Base-by-base conservation (phyloP, 2,113 vertebrate species). In the Cyanocitta stelleri region DNA sequence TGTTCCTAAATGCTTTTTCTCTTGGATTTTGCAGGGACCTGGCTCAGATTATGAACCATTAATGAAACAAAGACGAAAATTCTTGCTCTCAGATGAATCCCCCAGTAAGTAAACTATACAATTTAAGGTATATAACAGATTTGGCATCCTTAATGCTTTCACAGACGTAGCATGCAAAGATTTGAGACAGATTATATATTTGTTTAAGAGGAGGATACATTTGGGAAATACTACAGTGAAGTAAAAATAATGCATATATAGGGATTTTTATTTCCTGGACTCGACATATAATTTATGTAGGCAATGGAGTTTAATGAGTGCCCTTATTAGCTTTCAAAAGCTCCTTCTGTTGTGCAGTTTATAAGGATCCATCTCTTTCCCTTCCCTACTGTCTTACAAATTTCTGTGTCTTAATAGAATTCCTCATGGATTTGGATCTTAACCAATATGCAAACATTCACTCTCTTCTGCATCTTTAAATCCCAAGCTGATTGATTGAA, bases 31-130 rank as follows among this genome's bases (percentile, higher is more conserved):
- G 16, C 82, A 98, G 98, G 97, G 97, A 44, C 95, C 96, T 76
- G 81, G 96, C 66, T 96, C 95, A 37, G 96, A 97, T 93, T 97
- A 97, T 77, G 97, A 98, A 64, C 94, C 97, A 23, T 79, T 97
- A 81, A 55, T 91, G 58, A 98, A 93, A 75, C 75, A 80, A 76
- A 98, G 92, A 96, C 97, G 92, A 94, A 98, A 97, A 95, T 72
- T 97, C 32, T 16, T 97, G 19, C 91, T 87, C 90, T 96, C 97
- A 67, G 97, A 97, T 89, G 97, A 98, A 81, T 87, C 82, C 9
- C 15, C 41, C 46, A 97, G 98, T 98, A 96, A 97, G 98, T 97
- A 83, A 80, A 58, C 10, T 15, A 8, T 19, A 18, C 19, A 61
- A 4, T 90, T 69, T 67, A 76, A 69, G 11, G 29, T 33, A 48